Conservation (phyloP, 2,113 vertebrate species). For the Campylorhamphus procurvoides region DNA sequence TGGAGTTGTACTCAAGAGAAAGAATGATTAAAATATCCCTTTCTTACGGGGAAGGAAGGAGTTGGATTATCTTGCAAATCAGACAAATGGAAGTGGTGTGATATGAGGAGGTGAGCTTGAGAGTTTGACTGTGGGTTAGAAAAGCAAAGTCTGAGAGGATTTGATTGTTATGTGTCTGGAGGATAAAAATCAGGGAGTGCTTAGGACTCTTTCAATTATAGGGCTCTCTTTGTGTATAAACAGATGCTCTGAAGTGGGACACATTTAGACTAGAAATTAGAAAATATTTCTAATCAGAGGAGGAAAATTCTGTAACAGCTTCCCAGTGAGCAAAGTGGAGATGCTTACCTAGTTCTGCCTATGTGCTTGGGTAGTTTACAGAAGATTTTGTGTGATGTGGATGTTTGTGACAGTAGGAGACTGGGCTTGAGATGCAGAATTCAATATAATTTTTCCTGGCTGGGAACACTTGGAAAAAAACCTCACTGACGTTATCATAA, state of each 20-base stretch:
- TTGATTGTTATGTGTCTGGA: not conserved
- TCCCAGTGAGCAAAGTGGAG: not conserved
- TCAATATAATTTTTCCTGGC: not conserved
- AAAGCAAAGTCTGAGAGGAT: not conserved
- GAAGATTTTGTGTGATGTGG: not conserved
- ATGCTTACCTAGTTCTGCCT: not conserved
- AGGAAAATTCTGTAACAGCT: not conserved
- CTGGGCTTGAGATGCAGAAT: not conserved
- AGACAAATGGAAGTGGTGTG: not conserved
- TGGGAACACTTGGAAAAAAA: not conserved
- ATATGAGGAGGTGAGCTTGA: not conserved
- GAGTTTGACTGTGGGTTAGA: not conserved
- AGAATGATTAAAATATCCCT: not conserved
- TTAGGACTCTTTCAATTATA: not conserved
- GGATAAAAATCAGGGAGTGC: not conserved
- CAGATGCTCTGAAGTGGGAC: not conserved
- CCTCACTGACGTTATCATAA: accelerated
- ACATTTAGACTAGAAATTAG: not conserved
- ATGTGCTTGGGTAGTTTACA: not conserved
- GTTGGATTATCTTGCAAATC: not conserved
- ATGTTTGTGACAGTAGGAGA: not conserved
- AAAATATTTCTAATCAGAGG: not conserved
- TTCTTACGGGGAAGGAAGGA: not conserved
- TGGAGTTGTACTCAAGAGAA: not conserved
- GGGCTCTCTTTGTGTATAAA: not conserved